These are phyloP conservation scores for Dreissena rostriformis DNA, from an alignment of 1,140 invertebrate species.

Conservation along the genomic window DNA sequence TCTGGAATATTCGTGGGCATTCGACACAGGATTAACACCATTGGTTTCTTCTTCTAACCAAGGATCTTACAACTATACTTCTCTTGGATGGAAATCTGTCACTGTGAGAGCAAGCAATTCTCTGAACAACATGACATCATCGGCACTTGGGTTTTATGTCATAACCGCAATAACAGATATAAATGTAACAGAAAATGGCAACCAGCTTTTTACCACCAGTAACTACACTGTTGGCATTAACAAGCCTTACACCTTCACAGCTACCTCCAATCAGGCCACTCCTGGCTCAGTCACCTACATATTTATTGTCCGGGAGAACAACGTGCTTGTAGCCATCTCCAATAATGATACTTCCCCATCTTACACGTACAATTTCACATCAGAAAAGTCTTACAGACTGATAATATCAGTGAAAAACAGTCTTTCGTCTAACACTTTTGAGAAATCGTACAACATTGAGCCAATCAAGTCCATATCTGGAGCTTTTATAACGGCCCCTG, in stretches of 20 bases:
- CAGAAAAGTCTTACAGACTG: constrained; percentile 1
- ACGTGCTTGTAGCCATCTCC: not conserved
- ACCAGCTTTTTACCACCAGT: not conserved
- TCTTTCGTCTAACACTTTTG: not conserved
- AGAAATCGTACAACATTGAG: constrained; percentile 16
- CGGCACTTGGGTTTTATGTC: constrained; percentile 17
- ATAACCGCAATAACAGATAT: constrained; percentile 5
- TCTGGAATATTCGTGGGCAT: constrained; percentile 22
- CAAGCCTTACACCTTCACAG: not conserved
- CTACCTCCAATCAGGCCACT: not conserved
- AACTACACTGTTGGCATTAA: constrained; percentile 12
- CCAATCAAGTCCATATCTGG: constrained; percentile 14
- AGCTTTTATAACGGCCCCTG: constrained; percentile 12
- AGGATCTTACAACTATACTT: constrained; percentile 1
- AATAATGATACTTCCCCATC: not conserved
- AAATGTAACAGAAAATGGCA: constrained; percentile 27
- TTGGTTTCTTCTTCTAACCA: not conserved
- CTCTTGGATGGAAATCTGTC: constrained; percentile 14
- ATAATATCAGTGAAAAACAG: constrained; percentile 5
- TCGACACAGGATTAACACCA: not conserved
- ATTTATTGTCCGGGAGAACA: not conserved
- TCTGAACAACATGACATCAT: constrained; percentile 26
- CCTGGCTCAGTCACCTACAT: constrained; percentile 13
- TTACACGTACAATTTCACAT: not conserved
- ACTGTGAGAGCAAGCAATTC: constrained; percentile 29